phyloP scores from a whole-genome alignment of 2,113 vertebrate genomes.

The Aramus guarauna region DNA sequence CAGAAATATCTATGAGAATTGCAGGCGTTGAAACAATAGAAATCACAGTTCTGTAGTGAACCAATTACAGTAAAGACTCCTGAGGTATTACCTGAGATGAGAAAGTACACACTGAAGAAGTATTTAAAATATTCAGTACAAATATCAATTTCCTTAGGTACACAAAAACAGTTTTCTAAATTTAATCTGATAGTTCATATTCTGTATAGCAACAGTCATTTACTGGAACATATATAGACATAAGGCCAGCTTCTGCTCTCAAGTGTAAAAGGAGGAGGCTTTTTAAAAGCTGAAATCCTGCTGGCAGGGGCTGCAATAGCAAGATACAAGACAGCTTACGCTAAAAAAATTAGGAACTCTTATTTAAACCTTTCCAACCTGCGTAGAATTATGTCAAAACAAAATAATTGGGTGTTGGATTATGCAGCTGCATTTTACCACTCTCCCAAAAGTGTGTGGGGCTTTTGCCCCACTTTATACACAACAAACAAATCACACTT shows the following conservation, averaged over 20 bases:
- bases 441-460: background rate
- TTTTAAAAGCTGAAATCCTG: background rate
- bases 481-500: background rate
- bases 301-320: background rate
- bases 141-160: conserved; percentile 10
- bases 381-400: background rate
- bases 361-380: background rate
- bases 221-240: background rate
- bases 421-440: background rate
- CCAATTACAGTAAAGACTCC: background rate
- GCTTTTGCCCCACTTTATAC: background rate
- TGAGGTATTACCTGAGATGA: background rate
- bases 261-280: background rate
- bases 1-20: conserved; percentile 4
- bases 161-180: background rate
- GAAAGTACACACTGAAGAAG: background rate
- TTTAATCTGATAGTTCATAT: background rate
- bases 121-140: conserved; percentile 14
- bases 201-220: background rate
- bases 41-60: conserved; percentile 1
- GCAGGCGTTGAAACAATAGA: background rate
- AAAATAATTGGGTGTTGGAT: background rate
- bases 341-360: background rate
- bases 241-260: background rate
- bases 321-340: background rate